Base-by-base conservation (phyloP, 2,113 vertebrate species). In the Oryzias celebensis region DNA sequence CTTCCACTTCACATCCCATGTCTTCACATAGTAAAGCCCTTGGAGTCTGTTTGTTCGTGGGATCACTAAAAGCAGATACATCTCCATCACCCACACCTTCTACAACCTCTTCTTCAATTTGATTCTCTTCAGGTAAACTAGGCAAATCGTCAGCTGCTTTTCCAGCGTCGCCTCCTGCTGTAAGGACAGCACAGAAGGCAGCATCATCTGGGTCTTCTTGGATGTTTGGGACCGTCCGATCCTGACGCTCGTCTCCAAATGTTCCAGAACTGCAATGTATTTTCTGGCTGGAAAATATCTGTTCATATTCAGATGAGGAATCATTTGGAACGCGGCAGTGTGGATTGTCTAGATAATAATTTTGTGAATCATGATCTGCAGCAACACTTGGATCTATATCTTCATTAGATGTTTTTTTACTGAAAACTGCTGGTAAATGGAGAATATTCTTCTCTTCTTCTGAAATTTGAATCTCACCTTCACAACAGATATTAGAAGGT, bases 401-500 rank as follows among this genome's bases (percentile, higher is more conserved):
- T 55, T 49, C 12, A 18, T 16, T 52, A 31, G 31, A 10, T 14
- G 58, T 51, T 17, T 58, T 45, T 20, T 8, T 48, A 20, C 23
- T 44, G 20, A 18, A 57, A 0, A 12, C 42, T n/a, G 12, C 48
- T 52, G 57, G 64, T 7, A 74, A 18, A 60, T 75, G 58, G 68
- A 85, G 6, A 0, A 62, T 73, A 23, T 69, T 61, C 15, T 85
- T 66, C 42, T 50, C 17, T 24, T 44, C 16, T 18, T 77, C 73
- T 51, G 57, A 62, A 64, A 83, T 67, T 62, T 83, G 71, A 45
- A 78, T 47, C 45, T 81, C 82, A 18, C 69, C 80, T 10, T 83
- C 86, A 3, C 58, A 31, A 63, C 85, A 88, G 59, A 79, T 44
- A 14, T 84, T 87, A 7, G 82, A 81, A 6, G 86, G 87, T 28